Percentiles rank a stretch among this genome's conserved stretches.
Conservation (phyloP, 1,140 invertebrate species). For the Berghia stephanieae region DNA sequence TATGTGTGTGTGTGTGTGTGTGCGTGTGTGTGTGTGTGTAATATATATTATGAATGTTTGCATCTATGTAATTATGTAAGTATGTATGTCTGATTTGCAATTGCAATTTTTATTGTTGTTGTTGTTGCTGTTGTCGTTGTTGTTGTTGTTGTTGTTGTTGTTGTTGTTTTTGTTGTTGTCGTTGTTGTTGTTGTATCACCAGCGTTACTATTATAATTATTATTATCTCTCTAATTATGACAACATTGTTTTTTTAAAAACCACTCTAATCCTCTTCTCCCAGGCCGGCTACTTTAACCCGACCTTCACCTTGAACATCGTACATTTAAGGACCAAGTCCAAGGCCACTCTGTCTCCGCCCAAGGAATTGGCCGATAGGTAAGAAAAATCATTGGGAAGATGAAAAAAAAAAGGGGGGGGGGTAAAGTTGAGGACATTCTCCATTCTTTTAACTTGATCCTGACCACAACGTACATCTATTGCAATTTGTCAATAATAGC, state of each 20-base stretch:
- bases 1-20: constrained; percentile 4
- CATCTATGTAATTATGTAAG: too few relatives aligned
- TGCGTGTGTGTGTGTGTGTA: not conserved
- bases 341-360: not conserved
- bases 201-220: not conserved
- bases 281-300: constrained; percentile 26
- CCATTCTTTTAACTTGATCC: too few relatives aligned
- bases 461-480: too few relatives aligned
- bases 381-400: not conserved
- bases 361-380: not conserved
- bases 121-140: too few relatives aligned
- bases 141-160: too few relatives aligned
- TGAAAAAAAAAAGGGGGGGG: too few relatives aligned
- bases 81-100: too few relatives aligned
- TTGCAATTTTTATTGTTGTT: too few relatives aligned
- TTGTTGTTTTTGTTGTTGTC: too few relatives aligned
- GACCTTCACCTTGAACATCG: constrained; percentile 14
- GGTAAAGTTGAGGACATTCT: too few relatives aligned
- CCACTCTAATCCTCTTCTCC: not conserved
- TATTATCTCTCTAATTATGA: not conserved
- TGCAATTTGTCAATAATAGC: too few relatives aligned
- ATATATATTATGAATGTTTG: not conserved
- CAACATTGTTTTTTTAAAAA: not conserved
- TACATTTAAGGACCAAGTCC: not conserved
- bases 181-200: too few relatives aligned